Conservation (phyloP, 2,113 vertebrate genomes). For the Hippoglossus stenolepis region DNA sequence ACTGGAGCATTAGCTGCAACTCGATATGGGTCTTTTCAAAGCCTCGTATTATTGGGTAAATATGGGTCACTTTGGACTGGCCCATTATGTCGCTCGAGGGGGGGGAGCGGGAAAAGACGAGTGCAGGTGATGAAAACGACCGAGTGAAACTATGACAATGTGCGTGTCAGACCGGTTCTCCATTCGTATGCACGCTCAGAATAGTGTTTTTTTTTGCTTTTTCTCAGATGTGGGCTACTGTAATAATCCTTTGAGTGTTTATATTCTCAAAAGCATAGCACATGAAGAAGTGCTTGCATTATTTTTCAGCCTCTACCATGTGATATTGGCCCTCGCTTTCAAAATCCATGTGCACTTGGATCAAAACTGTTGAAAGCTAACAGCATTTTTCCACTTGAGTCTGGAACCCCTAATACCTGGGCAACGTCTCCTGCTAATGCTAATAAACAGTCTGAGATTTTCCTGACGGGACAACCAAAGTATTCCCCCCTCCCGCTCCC, state of each 20-base stretch:
- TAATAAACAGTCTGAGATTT: conserved; percentile 71
- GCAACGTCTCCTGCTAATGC: conserved; percentile 63
- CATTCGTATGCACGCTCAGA: conserved; percentile 20
- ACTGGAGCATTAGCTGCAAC: conserved; percentile 83
- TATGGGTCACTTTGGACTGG: conserved; percentile 81
- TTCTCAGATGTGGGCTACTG: not conserved
- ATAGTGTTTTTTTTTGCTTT: conserved; percentile 1
- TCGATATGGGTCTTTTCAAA: conserved; percentile 80
- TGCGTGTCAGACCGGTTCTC: conserved; percentile 54
- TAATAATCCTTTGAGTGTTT: not conserved
- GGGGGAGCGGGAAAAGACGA: conserved; percentile 58
- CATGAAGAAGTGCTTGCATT: conserved; percentile 18
- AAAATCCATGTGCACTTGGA: conserved; percentile 25
- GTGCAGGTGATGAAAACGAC: conserved; percentile 74
- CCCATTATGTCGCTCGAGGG: conserved; percentile 74
- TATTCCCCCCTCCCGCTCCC: conserved; percentile 37
- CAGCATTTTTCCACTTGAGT: conserved; percentile 60
- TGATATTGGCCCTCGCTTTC: conserved; percentile 25
- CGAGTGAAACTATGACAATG: conserved; percentile 65
- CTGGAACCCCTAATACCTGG: conserved; percentile 65
- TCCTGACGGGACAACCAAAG: conserved; percentile 51
- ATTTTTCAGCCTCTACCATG: conserved; percentile 27
- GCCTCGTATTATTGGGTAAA: conserved; percentile 84
- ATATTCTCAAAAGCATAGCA: conserved; percentile 17
- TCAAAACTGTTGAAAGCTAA: conserved; percentile 41